Percentiles rank a stretch among this genome's conserved stretches.
Evolutionary conservation across 2,797 vertebrate genomes (phyloP).

Genomic region (Coracias cyanogaster): DNA sequence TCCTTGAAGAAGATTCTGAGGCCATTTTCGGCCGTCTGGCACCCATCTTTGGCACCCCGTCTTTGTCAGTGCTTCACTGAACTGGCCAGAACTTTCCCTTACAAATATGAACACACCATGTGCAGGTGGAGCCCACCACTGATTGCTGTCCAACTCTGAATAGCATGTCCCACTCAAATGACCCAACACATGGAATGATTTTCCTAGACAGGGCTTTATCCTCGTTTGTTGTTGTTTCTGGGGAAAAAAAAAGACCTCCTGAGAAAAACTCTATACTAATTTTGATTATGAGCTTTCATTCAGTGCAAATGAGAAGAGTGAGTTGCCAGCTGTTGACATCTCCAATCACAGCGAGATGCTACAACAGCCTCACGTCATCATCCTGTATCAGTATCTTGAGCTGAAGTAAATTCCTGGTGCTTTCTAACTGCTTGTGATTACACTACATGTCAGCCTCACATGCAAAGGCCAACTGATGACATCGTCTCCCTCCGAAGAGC

Average conservation of each 20-base stretch:
- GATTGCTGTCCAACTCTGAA: background rate
- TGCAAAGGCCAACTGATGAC: background rate
- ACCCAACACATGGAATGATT: background rate
- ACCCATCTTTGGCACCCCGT: background rate
- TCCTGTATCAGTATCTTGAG: background rate
- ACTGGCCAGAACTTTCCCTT: background rate
- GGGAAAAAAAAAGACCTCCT: background rate
- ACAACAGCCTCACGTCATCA: background rate
- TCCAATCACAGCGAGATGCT: background rate
- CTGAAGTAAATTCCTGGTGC: background rate
- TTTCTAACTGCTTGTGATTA: background rate
- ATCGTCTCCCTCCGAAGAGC: background rate
- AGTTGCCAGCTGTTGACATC: background rate
- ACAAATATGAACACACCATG: background rate
- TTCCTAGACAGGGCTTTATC: background rate
- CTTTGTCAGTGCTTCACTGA: background rate
- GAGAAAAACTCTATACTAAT: background rate
- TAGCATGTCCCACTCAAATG: background rate
- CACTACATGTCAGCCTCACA: background rate
- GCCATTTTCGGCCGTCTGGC: fast-evolving
- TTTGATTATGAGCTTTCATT: background rate
- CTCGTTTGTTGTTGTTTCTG: background rate
- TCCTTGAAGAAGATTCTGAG: background rate
- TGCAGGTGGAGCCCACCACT: background rate
- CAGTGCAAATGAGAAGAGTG: background rate